Base-by-base conservation (phyloP, 64 coral and sea anemone species). In the Orbicella faveolata region DNA sequence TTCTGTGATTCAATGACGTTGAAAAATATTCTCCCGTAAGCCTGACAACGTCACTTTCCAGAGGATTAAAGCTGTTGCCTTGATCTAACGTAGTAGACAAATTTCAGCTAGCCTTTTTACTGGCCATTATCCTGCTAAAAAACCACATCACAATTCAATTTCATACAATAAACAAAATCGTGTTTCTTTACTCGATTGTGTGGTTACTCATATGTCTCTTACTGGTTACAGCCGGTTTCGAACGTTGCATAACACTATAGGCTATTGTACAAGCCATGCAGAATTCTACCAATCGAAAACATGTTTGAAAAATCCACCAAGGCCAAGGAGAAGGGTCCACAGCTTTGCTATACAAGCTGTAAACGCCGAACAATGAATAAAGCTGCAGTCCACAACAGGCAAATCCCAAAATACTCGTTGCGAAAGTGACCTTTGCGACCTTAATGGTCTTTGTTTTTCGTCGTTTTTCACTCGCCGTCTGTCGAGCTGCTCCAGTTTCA, bases 291-390 rank as follows among this genome's bases (percentile, higher is more conserved):
- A 93, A 17, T 23, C 91, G 84, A 88, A 88, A 88, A 73, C 84
- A 63, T 26, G 91, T 88, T 68, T 93, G 91, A 78, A 88, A 93
- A 16, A 39, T 11, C 81, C 82, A 93, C 91, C 91, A 93, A 5
- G 91, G 85, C 91, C 91, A 93, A 19, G 91, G 84, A 23, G 77
- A 20, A 7, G 91, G 91, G 19, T 80, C 76, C 0, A 88, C 75
- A 34, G 55, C 77, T 54, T 61, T 93, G 41, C 75, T 79, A 53
- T 93, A 93, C 66, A 52, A 54, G 23, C 52, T 84, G 57, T 93
- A 93, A 14, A 93, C 83, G 4, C 91, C 91, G 25, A 93, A 77
- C 5, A 88, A 13, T 54, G 83, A 87, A 75, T 92, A 87, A 0
- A 87, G 35, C 48, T 94, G 92, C 61, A 94, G 62, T 30, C n/a